Conservation (phyloP, 2,888 invertebrate genomes). For the Rhagonycha fulva region DNA sequence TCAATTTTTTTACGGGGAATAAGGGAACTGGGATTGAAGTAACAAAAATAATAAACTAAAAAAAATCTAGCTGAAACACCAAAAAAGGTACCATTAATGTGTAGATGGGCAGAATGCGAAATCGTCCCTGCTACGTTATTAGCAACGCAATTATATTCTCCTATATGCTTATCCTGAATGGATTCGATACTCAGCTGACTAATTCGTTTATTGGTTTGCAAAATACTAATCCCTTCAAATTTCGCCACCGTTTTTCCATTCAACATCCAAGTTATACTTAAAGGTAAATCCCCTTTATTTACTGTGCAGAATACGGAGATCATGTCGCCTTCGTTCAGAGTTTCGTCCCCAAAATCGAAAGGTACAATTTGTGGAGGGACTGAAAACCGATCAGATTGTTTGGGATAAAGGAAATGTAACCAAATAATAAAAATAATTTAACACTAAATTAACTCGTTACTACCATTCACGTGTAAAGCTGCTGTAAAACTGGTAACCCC, state of each 20-base stretch:
- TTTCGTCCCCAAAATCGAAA: slow-evolving; percentile 61
- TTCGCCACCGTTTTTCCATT: slow-evolving; percentile 46
- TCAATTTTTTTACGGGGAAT: not conserved
- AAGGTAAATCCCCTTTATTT: slow-evolving; percentile 71
- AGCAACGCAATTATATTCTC: slow-evolving; percentile 68
- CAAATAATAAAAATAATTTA: not conserved
- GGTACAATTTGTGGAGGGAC: slow-evolving; percentile 60
- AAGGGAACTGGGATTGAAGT: slow-evolving; percentile 17
- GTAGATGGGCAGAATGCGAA: slow-evolving; percentile 43
- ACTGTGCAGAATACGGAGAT: slow-evolving; percentile 70
- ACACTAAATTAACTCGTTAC: not conserved
- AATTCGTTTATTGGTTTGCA: slow-evolving; percentile 57
- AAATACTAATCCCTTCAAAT: slow-evolving; percentile 59
- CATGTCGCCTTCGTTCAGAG: slow-evolving; percentile 70
- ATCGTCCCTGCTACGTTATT: slow-evolving; percentile 58
- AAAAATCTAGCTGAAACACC: not conserved
- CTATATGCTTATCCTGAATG: slow-evolving; percentile 64
- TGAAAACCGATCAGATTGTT: not conserved
- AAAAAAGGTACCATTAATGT: slow-evolving; percentile 56
- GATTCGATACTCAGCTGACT: slow-evolving; percentile 65
- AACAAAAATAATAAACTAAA: not conserved
- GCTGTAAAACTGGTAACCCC: slow-evolving; percentile 60
- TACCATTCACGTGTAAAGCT: slow-evolving; percentile 39
- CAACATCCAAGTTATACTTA: slow-evolving; percentile 65
- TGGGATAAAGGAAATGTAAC: not conserved